Base-by-base conservation (phyloP, 2,888 invertebrate genomes). In the Drosophila monieri region DNA sequence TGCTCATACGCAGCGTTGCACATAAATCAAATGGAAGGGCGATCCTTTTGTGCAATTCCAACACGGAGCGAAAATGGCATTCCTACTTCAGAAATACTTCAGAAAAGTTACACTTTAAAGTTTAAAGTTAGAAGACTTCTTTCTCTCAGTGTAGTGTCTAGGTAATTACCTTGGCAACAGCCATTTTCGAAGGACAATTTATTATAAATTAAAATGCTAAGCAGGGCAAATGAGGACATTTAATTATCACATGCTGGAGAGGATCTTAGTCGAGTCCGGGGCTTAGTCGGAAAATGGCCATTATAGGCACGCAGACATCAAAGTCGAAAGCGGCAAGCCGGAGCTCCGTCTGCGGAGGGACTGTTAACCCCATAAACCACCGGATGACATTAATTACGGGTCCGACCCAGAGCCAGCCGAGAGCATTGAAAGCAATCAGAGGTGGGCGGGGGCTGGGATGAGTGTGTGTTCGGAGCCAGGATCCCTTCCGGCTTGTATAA, bases 371-470 rank as follows among this genome's bases (percentile, higher is more conserved):
- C 57, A 62, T 73, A 73, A 81, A 78, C 88, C 88, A 77, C 88
- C 87, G 66, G 74, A 78, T 88, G 89, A 87, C 89, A 85, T 88
- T 89, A 89, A 89, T 89, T 88, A 78, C 74, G 76, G 62, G 68
- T 56, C 69, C 73, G 66, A 64, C 53, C 21, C 21, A 23, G 4
- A 4, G 3, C 21, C 35, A 59, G 53, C 39, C 58, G 49, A 32
- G 14, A 37, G 53, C 44, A 32, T 25, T 44, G 41, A 46, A 66
- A 41, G 48, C 70, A 48, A 60, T 53, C 56, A 44, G 43, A 44
- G 43, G 9, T 35, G 43, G 44, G n/a, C n/a, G 44, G 62, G 14
- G 10, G 37, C 12, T 12, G n/a, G 5, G 32, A 12, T 32, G 32
- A n/a, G 35, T 35, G n/a, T n/a, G 35, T 35, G 21, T 35, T 35